Evolutionary conservation across 2,888 invertebrate species (phyloP), one percentile per base, ranked within the genome.

Genomic region (Sinodicranocentrus sp.): DNA sequence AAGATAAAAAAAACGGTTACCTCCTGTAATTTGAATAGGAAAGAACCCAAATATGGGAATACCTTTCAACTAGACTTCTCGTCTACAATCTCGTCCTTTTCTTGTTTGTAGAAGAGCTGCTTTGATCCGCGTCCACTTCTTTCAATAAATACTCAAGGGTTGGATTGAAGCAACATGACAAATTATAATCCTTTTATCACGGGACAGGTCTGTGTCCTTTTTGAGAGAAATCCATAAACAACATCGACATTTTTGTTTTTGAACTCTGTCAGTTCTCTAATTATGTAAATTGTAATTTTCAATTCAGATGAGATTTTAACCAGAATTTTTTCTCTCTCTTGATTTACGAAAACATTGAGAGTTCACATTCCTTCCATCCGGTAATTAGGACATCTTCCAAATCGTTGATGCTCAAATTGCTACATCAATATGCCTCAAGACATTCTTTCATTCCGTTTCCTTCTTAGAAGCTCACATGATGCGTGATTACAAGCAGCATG

Each of bases 401-500:
- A 44, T 59, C 68, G 61, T 33, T 57, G 54, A 59, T 59, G 52
- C 65, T 71, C 65, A 79, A 79, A 71, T 79, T 79, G 79, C 63
- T 79, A 39, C 78, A 70, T 68, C 48, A 43, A 19, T 17, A 33
- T 61, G 71, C 71, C 61, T 63, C 39, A 25, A 79, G 79, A 71
- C 59, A 63, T 71, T 44, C 48, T 33, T 33, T 43, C 71, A 52
- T 63, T 71, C 26, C 28, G 61, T 79, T 52, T 44, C 23, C 63
- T 25, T 73, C 25, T 23, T 6, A 71, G 17, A 72, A 39, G 26
- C 61, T 10, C 28, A 54, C 57, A 70, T 26, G 65, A 80, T 80
- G 72, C 80, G 72, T 80, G 80, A 80, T 73, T 73, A 67, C 54
- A 57, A 80, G 80, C 80, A 80, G 80, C 80, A 80, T 80, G 80